Evolutionary conservation across 2,113 vertebrate species (phyloP), one percentile per base, ranked within the genome.

Genomic region (Odobenus rosmarus): DNA sequence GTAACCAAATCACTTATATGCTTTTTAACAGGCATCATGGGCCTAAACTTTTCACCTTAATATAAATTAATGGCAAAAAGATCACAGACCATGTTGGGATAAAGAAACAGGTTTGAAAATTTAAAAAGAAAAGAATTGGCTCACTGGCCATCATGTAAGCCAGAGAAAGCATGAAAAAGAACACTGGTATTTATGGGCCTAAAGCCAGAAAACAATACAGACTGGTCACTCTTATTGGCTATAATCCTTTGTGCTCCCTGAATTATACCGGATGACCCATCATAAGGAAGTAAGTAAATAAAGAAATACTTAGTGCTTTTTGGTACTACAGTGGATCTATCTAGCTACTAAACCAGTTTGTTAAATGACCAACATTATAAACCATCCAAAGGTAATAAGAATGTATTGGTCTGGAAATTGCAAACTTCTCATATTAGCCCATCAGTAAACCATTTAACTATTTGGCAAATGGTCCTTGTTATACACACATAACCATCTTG

Each of bases 31-130:
- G 51, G 14, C 53, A 61, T 61, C n/a, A 57, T 59, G 53, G 76
- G 21, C 64, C 23, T 88, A 64, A 96, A 88, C 23, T 92, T 82
- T 88, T 64, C 46, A 96, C n/a, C 4, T 82, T 71, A 81, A 62
- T 16, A 57, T 57, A 64, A 92, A 82, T 88, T 82, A 92, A 64
- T 72, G n/a, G 12, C n/a, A 81, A 36, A 81, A 55, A 77, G 46
- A 85, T 14, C 19, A 77, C 19, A 95, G 28, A 64, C 10, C 12
- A 88, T 36, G 28, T 64, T 92, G 36, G 15, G 36, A 64, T 77
- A 91, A 79, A 86, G 14, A 79, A 51, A 71, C 11, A 92, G 11
- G 21, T 72, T 81, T 71, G 28, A 84, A 84, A 61, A 51, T 46
- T 83, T 72, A 7, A 62, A 53, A 90, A 31, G 49, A 87, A 72